Percentiles rank a stretch among this genome's conserved stretches.
Conservation (phyloP, 2,888 invertebrate species). For the Muschampia staudingeri region DNA sequence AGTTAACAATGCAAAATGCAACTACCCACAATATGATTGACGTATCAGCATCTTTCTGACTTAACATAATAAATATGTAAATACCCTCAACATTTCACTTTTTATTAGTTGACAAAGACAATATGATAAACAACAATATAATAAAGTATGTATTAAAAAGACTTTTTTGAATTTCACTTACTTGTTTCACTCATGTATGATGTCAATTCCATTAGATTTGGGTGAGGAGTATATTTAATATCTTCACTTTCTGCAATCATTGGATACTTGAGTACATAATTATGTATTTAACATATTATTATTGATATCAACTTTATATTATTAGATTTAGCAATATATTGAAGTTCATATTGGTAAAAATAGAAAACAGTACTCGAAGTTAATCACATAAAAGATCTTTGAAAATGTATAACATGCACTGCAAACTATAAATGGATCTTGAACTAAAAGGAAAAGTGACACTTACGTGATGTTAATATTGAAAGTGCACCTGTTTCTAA, state of each 20-base stretch:
- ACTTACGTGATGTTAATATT: slow-evolving; percentile 86
- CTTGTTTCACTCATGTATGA: slow-evolving; percentile 90
- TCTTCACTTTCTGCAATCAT: slow-evolving; percentile 83
- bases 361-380: not conserved
- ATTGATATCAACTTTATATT: too few species aligned
- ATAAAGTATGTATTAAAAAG: not conserved
- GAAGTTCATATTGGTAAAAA: not conserved
- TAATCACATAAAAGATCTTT: too few species aligned
- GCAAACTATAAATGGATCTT: not conserved
- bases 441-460: not conserved
- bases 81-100: too few species aligned
- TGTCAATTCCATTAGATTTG: slow-evolving; percentile 87
- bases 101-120: too few species aligned
- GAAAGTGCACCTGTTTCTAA: slow-evolving; percentile 92
- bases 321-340: too few species aligned
- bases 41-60: not conserved
- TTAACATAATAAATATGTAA: not conserved
- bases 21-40: not conserved
- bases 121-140: too few species aligned
- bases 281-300: not conserved
- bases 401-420: too few species aligned
- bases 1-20: too few species aligned
- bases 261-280: not conserved
- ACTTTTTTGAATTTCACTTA: slow-evolving; percentile 73
- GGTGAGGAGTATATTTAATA: slow-evolving; percentile 83